Evolutionary conservation across 2,797 vertebrate genomes (phyloP), one percentile per base, ranked within the genome.

Genomic region (Premnoplex brunnescens): DNA sequence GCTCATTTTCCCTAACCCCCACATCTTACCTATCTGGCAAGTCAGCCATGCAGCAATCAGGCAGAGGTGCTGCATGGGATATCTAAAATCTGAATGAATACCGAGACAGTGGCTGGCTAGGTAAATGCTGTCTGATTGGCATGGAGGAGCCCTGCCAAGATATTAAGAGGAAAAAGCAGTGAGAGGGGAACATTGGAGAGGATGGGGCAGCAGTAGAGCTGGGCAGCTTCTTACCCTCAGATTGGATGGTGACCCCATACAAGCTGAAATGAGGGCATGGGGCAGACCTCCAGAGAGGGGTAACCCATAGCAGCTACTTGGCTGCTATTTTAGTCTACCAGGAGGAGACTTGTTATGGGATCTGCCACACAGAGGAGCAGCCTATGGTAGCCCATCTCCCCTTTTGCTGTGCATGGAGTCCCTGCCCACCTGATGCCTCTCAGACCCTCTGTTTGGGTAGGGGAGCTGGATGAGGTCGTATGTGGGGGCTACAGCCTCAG

Each of bases 261-360:
- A 8, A 41, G 46, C 58, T 37, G 34, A 84, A 78, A 37, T 49
- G 59, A 68, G 30, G 43, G 32, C 2, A 14, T 7, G 22, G 28
- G 16, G 14, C 43, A 60, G 22, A 64, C 7, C 44, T 15, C 4
- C 16, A 34, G 13, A 34, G 3, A 0, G 0, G 2, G 23, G 5
- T 12, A 58, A 13, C 27, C 37, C 28, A 8, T 18, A 22, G 26
- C 20, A 60, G 39, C 7, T 12, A 54, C 28, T 67, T 0, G 0
- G 37, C 14, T 49, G 22, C 28, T 55, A 11, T 46, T 77, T 49
- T 54, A 26, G 36, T 21, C 27, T 66, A 11, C 14, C 28, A 67
- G 62, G 39, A 72, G 4, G 15, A 85, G 43, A 73, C 4, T 14
- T 74, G 11, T 41, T 54, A 7, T 1, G 5, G 16, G 24, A 64